Evolutionary conservation across 2,888 invertebrate species (phyloP), one percentile per base, ranked within the genome.

Genomic region (Biston betularia): DNA sequence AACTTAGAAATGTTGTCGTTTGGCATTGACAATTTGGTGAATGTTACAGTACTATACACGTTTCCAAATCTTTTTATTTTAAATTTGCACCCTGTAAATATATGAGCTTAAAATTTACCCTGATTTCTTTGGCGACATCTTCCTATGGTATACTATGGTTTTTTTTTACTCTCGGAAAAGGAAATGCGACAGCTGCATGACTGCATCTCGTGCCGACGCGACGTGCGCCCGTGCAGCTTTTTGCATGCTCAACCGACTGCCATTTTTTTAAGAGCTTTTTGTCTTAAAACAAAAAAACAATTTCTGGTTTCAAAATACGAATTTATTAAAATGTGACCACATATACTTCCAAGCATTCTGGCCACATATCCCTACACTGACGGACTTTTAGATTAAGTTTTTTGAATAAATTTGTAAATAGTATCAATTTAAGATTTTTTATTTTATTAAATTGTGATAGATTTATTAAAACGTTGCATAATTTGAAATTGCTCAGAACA

Each of bases 101-200:
- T 48, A 46, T 63, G 63, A 73, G 63, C 69, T 72, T 70, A 74
- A 74, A n/a, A 69, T 77, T 72, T 71, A 79, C 69, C 57, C 72
- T 79, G 81, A 87, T 84, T 83, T 84, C 81, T 84, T 82, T 85
- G 89, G 85, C 86, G 89, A 89, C 89, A 90, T 89, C 85, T 86
- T 81, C 77, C 84, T 82, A 87, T 82, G 85, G 83, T 73, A 77
- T 77, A 80, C 80, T 84, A 88, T 86, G 40, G 14, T 35, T 57
- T 48, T 76, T 74, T 56, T 79, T 76, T 65, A 10, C 75, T 80
- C 84, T 91, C 88, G 92, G 91, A 92, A 92, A 90, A 93, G 93
- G 93, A 93, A 93, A 86, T 87, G 70, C 83, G 80, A 85, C 92
- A 92, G 92, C 92, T 92, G 92, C 90, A 87, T 75, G 92, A 91